Conservation (phyloP, 2,888 invertebrate species). For the Lepidochrysops patricia region DNA sequence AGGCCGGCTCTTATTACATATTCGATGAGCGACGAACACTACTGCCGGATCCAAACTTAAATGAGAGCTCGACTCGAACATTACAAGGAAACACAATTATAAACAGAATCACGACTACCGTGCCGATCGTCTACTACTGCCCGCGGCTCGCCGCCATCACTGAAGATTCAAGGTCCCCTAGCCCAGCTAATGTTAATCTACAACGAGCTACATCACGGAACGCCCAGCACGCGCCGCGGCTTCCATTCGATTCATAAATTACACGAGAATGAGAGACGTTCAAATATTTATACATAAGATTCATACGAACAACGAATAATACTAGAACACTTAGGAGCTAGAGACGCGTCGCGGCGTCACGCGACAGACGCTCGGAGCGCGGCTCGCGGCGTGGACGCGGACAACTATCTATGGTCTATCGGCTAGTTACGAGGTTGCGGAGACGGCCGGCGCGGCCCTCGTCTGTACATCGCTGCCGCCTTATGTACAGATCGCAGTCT, state of each 20-base stretch:
- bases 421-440: constrained; percentile 9
- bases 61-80: constrained; percentile 71
- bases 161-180: constrained; percentile 74
- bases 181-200: constrained; percentile 74
- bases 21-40: constrained; percentile 68
- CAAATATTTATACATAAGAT: constrained; percentile 74
- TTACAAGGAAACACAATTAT: constrained; percentile 59
- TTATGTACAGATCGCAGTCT: constrained; percentile 50
- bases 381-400: constrained; percentile 52
- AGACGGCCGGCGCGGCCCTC: constrained; percentile 27
- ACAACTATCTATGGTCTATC: constrained; percentile 3
- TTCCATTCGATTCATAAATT: constrained; percentile 70
- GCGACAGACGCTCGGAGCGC: constrained; percentile 39
- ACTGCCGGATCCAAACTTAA: constrained; percentile 69
- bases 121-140: constrained; percentile 74
- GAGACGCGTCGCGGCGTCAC: constrained; percentile 52
- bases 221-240: constrained; percentile 48
- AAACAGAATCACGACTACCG: constrained; percentile 67
- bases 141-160: constrained; percentile 61
- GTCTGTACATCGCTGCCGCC: constrained; percentile 67
- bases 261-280: constrained; percentile 72
- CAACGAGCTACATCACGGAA: constrained; percentile 69
- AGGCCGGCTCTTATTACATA: constrained; percentile 65
- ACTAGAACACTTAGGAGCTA: constrained; percentile 71
- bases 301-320: constrained; percentile 74